Base-by-base conservation (phyloP, 2,113 vertebrate species). In the Enhydra lutris region DNA sequence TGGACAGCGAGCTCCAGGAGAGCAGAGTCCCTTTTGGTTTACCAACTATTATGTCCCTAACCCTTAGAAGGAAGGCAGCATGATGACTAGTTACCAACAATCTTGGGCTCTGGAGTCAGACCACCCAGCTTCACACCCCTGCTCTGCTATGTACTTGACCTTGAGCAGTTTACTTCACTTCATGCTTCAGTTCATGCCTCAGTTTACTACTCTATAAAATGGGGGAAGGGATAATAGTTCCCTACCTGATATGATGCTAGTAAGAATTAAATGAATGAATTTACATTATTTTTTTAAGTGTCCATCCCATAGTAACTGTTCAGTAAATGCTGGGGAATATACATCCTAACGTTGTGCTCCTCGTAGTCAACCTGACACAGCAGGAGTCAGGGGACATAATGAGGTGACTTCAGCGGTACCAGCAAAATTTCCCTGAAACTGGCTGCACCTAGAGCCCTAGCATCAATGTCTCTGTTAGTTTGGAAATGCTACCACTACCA, bases 11-110 rank as follows among this genome's bases (percentile, higher is more conserved):
- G 23, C 13, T 39, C 71, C 15, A 3, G 79, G n/a, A n/a, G 23
- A 82, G 6, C n/a, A 31, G 34, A 29, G 1, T 6, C 21, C 36
- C 0, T 0, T 55, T n/a, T 20, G 42, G 26, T 81, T 36, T 36
- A 9, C 26, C 2, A 20, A 45, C 8, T 7, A 0, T 55, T 24
- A 3, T 9, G 3, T 24, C 39, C 42, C 63, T 63, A 42, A 31
- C 10, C 50, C 61, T 57, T 67, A 13, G 39, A 80, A 84, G 50
- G 42, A 78, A 47, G 74, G 42, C 50, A 45, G 13, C 11, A 0
- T 14, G 26, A 21, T 65, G 91, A 31, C 36, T 39, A 10, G 26
- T 69, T 57, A 71, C 12, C 14, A 36, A 84, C 45, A 52, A 45
- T 29, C 45, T 50, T 76, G 39, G 36, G 31, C 5, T 47, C 31